Evolutionary conservation across 2,113 vertebrate species (phyloP), one percentile per base, ranked within the genome.

Genomic region (Anguilla rostrata): DNA sequence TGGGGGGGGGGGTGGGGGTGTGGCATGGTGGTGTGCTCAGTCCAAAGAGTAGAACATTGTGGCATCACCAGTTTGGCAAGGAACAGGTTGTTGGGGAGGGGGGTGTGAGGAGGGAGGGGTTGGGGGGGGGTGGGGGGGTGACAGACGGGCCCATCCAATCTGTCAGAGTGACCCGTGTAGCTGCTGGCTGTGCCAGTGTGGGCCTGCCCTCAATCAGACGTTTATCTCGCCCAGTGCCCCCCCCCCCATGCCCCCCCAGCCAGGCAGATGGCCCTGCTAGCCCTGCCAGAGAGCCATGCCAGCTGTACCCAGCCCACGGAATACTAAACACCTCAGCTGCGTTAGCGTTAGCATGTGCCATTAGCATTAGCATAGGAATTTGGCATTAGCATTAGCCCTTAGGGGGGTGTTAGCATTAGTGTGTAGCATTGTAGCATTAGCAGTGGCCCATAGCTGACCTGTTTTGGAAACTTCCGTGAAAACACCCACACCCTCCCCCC

Each of bases 361-460:
- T 46, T 46, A 53, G 49, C 49, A 53, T 53, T 53, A 53, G 49
- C 49, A 53, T 53, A 53, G 49, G 49, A 53, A 53, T 53, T 53
- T 53, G 2, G 49, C 5, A 53, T 53, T 53, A 53, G 49, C 49
- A 53, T 53, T 53, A 53, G 49, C 49, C 9, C 1, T 53, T 34
- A 34, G 34, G 34, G 34, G 34, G 34, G 34, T 34, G 34, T 34
- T 53, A 53, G 49, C 49, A 14, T 53, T 53, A 53, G 49, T 9
- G 43, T 46, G 4, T 46, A 46, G 43, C 43, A 46, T 46, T 46
- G 43, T 46, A 46, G 43, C 43, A 1, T 91, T 80, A 88, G 89
- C 92, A 93, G 94, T 93, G 93, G 90, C 88, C 84, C 92, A 94
- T 90, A 93, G 94, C 92, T 94, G 94, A 95, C 94, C 93, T 94